phyloP scores from a whole-genome alignment of 2,888 invertebrate species.

The Andricus curvator region DNA sequence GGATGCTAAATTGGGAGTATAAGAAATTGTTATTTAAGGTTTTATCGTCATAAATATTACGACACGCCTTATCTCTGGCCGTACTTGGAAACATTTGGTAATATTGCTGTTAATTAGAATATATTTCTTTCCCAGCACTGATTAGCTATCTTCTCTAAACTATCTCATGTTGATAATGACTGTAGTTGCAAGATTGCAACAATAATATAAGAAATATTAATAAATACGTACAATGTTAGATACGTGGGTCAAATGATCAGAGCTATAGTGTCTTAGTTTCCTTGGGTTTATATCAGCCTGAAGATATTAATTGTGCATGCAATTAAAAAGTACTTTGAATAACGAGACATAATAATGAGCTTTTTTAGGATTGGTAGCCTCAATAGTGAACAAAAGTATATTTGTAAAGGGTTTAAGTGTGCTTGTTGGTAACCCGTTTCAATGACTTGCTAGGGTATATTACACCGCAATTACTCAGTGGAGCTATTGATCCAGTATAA shows the following conservation, averaged over 20 bases:
- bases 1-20: neutral
- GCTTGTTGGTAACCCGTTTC: neutral
- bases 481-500: slow-evolving; percentile 62
- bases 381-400: too few species aligned
- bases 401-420: neutral
- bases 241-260: too few species aligned
- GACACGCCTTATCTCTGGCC: neutral
- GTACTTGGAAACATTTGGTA: slow-evolving; percentile 27
- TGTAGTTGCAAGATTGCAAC: neutral
- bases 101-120: slow-evolving; percentile 28
- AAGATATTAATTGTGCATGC: too few species aligned
- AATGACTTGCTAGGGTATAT: slow-evolving; percentile 56
- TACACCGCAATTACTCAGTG: slow-evolving; percentile 62
- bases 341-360: too few species aligned
- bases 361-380: too few species aligned
- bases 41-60: slow-evolving; percentile 25
- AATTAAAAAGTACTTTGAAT: too few species aligned
- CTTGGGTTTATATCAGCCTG: too few species aligned
- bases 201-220: neutral
- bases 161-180: neutral
- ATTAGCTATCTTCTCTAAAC: slow-evolving; percentile 18
- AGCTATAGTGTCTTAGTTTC: too few species aligned
- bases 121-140: neutral
- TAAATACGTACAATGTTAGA: neutral
- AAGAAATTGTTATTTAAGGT: neutral